Conservation (phyloP, 2,797 vertebrate species). For the Rallus crepitans region DNA sequence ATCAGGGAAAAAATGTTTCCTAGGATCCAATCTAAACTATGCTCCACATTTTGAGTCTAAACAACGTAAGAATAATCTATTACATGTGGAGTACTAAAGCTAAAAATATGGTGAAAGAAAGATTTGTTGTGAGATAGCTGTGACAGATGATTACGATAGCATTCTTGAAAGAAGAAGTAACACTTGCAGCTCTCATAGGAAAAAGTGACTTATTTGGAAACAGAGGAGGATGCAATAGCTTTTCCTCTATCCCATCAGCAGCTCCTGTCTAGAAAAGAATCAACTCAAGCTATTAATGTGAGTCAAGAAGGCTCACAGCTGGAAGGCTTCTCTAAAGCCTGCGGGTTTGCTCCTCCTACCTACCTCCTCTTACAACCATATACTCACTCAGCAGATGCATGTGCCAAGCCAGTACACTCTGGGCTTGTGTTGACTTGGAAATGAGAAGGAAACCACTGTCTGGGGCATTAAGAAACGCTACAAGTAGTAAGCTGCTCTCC, state of each 20-base stretch:
- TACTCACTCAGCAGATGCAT: neutral
- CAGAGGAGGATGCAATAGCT: neutral
- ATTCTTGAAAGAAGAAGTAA: slow-evolving; percentile 28
- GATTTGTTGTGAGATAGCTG: neutral
- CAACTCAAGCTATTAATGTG: neutral
- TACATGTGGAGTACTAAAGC: neutral
- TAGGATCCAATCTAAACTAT: no score
- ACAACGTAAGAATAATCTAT: neutral
- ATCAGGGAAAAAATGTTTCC: no score
- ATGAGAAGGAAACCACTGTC: neutral
- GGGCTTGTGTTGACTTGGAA: neutral
- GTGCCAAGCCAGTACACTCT: neutral
- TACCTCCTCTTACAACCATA: neutral
- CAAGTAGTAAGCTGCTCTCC: neutral
- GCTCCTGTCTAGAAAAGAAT: neutral
- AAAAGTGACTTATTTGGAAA: slow-evolving; percentile 15
- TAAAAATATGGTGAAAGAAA: neutral
- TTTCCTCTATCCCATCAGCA: neutral
- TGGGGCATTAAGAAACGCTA: neutral
- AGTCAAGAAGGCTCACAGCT: neutral
- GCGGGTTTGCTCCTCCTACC: neutral
- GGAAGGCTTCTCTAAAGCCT: neutral
- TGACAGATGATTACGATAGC: neutral
- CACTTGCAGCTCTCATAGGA: neutral
- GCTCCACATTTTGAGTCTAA: neutral